These are phyloP conservation scores for Tenthredo mesomela DNA, from an alignment of 2,888 invertebrate species.

Conservation along the genomic window DNA sequence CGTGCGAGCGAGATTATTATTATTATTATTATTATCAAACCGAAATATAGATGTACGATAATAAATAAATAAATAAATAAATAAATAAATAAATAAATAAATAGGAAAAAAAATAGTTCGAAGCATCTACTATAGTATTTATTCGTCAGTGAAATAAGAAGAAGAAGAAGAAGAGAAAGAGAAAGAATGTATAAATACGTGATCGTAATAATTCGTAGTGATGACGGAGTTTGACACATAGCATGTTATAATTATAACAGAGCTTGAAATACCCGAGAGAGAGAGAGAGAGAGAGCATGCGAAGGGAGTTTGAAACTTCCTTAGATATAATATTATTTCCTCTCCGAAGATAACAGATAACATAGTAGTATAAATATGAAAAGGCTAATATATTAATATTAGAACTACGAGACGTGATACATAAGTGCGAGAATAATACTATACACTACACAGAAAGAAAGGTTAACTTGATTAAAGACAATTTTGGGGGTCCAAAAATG, in stretches of 20 bases:
- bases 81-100: too few species aligned
- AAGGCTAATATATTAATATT: too few species aligned
- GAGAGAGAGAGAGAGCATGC: too few species aligned
- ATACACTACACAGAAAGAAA: too few species aligned
- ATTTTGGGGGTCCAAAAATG: too few species aligned
- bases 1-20: too few species aligned
- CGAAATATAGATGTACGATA: neutral
- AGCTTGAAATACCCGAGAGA: conserved; percentile 10
- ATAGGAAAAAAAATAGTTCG: too few species aligned
- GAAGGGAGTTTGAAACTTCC: neutral
- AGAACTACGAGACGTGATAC: neutral
- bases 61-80: too few species aligned
- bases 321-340: neutral
- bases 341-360: neutral
- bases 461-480: too few species aligned
- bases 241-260: conserved; percentile 8
- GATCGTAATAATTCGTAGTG: conserved; percentile 11
- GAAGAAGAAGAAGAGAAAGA: neutral
- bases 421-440: too few species aligned
- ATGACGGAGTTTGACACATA: conserved; percentile 22
- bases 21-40: neutral
- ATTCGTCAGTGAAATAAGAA: neutral
- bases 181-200: neutral
- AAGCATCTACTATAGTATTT: too few species aligned
- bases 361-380: neutral